Conservation (phyloP, 2,113 vertebrate species). For the Pygoscelis adeliae region DNA sequence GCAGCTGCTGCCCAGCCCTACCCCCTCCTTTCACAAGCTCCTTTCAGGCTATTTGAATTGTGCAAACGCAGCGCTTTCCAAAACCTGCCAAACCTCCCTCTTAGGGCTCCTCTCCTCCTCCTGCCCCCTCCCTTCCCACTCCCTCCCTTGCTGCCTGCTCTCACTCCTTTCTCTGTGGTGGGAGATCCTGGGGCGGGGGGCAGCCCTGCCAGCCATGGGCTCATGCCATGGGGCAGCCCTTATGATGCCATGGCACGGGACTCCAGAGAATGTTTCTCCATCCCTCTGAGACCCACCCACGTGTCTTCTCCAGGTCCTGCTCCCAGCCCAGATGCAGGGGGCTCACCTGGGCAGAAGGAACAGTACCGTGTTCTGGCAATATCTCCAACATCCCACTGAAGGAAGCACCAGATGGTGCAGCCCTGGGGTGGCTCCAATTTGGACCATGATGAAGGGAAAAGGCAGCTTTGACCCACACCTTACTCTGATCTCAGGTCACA, state of each 20-base stretch:
- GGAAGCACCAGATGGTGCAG: not conserved
- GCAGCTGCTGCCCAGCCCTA: constrained; percentile 56
- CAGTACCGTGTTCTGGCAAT: not conserved
- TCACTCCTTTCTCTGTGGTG: not conserved
- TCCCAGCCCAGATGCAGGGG: not conserved
- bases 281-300: not conserved
- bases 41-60: constrained; percentile 41
- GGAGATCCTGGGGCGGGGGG: not conserved
- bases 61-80: not conserved
- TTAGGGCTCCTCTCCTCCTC: not conserved
- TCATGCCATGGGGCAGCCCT: not conserved
- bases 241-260: accelerated
- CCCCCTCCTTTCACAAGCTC: constrained; percentile 31
- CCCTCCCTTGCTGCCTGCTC: not conserved
- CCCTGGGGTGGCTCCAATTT: not conserved
- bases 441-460: not conserved
- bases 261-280: not conserved
- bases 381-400: not conserved
- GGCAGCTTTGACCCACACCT: not conserved
- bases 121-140: not conserved
- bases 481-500: not conserved
- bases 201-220: not conserved
- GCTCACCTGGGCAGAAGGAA: not conserved
- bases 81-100: not conserved
- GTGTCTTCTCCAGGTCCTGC: not conserved